Conservation (phyloP, 2,888 invertebrate genomes). For the Geophilus truncorum region DNA sequence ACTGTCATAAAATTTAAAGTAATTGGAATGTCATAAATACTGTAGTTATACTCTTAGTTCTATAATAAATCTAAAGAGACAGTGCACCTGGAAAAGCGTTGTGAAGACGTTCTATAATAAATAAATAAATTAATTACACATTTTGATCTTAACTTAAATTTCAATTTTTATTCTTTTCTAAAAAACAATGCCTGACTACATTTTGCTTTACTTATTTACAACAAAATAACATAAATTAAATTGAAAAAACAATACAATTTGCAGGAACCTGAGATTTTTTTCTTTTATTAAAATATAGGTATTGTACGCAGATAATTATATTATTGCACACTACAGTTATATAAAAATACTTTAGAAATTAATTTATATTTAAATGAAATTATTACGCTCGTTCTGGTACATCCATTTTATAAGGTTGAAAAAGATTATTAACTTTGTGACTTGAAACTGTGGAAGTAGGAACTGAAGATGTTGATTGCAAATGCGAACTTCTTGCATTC, state of each 20-base stretch:
- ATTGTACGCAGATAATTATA: too few species aligned
- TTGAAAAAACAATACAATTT: background rate
- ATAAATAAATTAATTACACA: too few species aligned
- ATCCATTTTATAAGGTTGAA: conserved; percentile 66
- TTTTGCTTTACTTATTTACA: background rate
- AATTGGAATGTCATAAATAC: too few species aligned
- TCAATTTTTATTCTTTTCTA: background rate
- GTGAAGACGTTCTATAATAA: too few species aligned
- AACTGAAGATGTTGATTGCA: conserved; percentile 43
- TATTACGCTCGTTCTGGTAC: conserved; percentile 37
- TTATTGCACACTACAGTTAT: background rate
- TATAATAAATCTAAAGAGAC: too few species aligned
- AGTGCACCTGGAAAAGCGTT: too few species aligned
- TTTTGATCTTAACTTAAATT: background rate
- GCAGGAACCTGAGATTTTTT: background rate
- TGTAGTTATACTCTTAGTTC: too few species aligned
- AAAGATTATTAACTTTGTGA: conserved; percentile 57
- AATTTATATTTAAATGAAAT: background rate
- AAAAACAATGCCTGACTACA: background rate
- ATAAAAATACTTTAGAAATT: background rate
- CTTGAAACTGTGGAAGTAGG: conserved; percentile 47
- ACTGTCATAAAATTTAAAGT: too few species aligned
- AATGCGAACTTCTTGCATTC: conserved; percentile 39
- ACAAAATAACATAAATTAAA: background rate
- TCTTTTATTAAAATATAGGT: too few species aligned